Conservation (phyloP, 2,888 invertebrate genomes). For the Drosophila leonis region DNA sequence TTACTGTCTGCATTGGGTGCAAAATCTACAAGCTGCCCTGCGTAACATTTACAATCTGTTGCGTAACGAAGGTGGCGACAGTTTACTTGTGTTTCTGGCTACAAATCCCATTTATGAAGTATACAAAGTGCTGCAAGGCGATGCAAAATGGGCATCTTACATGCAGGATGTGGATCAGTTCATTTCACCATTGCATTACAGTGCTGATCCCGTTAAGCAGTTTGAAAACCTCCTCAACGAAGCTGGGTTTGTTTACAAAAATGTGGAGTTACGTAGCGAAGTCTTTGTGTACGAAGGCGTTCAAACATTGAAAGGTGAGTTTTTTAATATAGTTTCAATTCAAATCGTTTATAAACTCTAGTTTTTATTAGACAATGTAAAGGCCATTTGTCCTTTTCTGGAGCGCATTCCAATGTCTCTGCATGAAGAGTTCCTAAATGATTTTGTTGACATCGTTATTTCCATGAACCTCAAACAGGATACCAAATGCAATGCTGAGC, state of each 20-base stretch:
- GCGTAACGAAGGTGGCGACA: slow-evolving; percentile 89
- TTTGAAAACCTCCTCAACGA: slow-evolving; percentile 87
- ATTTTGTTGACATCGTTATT: slow-evolving; percentile 86
- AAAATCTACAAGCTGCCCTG: slow-evolving; percentile 88
- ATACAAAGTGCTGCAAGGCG: slow-evolving; percentile 88
- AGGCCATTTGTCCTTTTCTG: slow-evolving; percentile 90
- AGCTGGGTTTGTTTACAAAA: slow-evolving; percentile 88
- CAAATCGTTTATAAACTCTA: background rate
- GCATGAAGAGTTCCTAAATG: slow-evolving; percentile 88
- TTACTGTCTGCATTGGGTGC: slow-evolving; percentile 93
- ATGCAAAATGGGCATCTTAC: slow-evolving; percentile 88
- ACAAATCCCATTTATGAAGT: slow-evolving; percentile 90
- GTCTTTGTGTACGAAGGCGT: slow-evolving; percentile 87
- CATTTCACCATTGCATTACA: slow-evolving; percentile 89
- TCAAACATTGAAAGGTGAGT: slow-evolving; percentile 87
- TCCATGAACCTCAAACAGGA: slow-evolving; percentile 82
- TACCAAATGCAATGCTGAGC: slow-evolving; percentile 69
- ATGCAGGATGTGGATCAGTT: slow-evolving; percentile 89
- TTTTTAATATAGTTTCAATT: rapidly evolving
- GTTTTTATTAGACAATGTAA: slow-evolving; percentile 87
- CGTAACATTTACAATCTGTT: slow-evolving; percentile 89
- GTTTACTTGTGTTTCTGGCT: slow-evolving; percentile 89
- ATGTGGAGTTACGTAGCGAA: slow-evolving; percentile 88
- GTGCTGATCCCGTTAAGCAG: slow-evolving; percentile 87
- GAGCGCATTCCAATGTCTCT: slow-evolving; percentile 87